These are phyloP conservation scores for Smutsia temminckii DNA, from an alignment of 2,797 vertebrate genomes.

Conservation along the genomic window DNA sequence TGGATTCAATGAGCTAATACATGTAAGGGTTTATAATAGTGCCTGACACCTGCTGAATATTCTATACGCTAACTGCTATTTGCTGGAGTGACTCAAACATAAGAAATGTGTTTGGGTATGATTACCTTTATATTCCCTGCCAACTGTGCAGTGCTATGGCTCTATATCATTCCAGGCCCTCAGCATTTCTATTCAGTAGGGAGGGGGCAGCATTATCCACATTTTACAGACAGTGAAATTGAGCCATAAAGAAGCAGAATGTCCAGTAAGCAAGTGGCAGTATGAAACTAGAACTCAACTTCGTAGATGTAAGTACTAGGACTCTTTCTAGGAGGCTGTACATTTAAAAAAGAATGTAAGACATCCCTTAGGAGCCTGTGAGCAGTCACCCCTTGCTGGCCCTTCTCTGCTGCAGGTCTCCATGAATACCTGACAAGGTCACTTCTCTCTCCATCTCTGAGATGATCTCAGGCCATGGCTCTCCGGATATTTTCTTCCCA, in stretches of 20 bases:
- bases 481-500: neutral
- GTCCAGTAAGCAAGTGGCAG: neutral
- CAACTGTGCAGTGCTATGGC: neutral
- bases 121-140: conserved; percentile 33
- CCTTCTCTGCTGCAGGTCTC: neutral
- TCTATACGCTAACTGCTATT: neutral
- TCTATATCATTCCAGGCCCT: neutral
- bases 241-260: conserved; percentile 46
- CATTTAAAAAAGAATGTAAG: neutral
- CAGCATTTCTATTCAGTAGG: conserved; percentile 64
- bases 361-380: neutral
- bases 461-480: neutral
- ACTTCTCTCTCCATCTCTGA: conserved; percentile 8
- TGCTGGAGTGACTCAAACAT: neutral
- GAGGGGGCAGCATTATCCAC: conserved; percentile 78
- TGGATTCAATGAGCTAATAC: neutral
- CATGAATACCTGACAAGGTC: neutral
- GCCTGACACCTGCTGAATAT: neutral
- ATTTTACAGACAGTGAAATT: conserved; percentile 63
- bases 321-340: neutral
- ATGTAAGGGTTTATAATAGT: neutral
- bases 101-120: neutral
- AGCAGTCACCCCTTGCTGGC: neutral
- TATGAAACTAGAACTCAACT: neutral
- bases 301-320: neutral